Base-by-base conservation (phyloP, 2,888 invertebrate species). In the Parnassius smintheus region DNA sequence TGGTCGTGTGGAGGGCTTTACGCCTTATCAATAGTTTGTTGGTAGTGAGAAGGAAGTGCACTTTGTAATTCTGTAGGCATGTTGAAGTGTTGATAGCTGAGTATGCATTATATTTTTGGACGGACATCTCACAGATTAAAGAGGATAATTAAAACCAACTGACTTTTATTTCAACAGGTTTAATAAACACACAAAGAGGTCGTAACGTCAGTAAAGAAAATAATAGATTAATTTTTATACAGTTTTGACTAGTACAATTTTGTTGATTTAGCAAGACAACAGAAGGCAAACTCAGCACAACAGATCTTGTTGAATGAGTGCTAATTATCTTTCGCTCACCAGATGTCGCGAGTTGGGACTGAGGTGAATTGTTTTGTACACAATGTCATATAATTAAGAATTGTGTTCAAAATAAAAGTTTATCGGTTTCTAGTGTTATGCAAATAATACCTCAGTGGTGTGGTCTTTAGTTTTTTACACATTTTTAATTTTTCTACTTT, bases 81-180 rank as follows among this genome's bases (percentile, higher is more conserved):
- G 85, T 85, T 84, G 78, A 78, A 75, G 79, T 83, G 85, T 83
- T 86, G 75, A 85, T 85, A 83, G 83, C 77, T 76, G 54, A 44
- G 75, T 80, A 82, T 71, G 85, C 84, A 83, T 85, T 88, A 87
- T 91, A 91, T 91, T 91, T 90, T 91, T 91, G 87, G 86, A 90
- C 82, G 80, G 75, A 84, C 75, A 73, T 85, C 80, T 84, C 88
- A 85, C 87, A 78, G 79, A 89, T 81, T 89, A 88, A 88, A 87
- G 84, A 77, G 69, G 81, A 81, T 77, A 72, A 82, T 73, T 51
- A 54, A 57, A 71, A 76, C 74, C 59, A 70, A 65, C 69, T 69
- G 73, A 56, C n/a, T 22, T 53, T 65, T 65, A 65, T 68, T 70
- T 78, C 82, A 55, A 56, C 53, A 57, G 44, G 9, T 59, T 55